Evolutionary conservation across 1,140 invertebrate genomes (phyloP).

Genomic region (Pseudomyrmex concolor): DNA sequence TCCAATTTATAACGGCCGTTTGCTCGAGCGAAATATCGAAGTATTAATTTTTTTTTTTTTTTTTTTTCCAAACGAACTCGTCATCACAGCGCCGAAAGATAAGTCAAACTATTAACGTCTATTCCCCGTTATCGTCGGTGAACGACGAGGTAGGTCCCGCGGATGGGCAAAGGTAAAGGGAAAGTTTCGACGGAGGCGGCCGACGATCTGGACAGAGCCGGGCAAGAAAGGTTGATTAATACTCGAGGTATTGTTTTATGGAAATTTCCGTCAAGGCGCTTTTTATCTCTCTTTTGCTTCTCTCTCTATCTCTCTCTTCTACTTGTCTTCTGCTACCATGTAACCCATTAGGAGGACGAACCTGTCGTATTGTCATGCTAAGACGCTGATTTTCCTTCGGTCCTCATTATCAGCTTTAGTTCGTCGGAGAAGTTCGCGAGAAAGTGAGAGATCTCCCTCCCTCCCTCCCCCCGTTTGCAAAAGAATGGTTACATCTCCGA

Average conservation of each 20-base stretch:
- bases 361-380: constrained; percentile 76
- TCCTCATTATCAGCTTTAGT: constrained; percentile 65
- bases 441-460: constrained; percentile 30
- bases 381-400: constrained; percentile 75
- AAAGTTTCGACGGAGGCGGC: constrained; percentile 45
- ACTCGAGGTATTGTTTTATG: constrained; percentile 80
- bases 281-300: constrained; percentile 61
- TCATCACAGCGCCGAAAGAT: background rate
- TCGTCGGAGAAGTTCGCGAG: constrained; percentile 50
- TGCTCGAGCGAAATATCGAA: background rate
- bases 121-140: constrained; percentile 3
- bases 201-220: constrained; percentile 63
- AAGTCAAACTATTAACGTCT: constrained; percentile 56
- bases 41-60: background rate
- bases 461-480: background rate
- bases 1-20: constrained; percentile 34
- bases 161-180: background rate
- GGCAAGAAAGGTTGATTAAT: constrained; percentile 80
- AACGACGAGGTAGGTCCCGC: background rate
- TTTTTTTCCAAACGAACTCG: constrained; percentile 9
- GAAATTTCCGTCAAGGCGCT: constrained; percentile 68
- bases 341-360: constrained; percentile 72
- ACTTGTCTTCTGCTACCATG: constrained; percentile 10
- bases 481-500: constrained; percentile 44
- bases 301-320: constrained; percentile 52